Evolutionary conservation across 2,113 vertebrate species (phyloP).

Genomic region (Pseudois nayaur): DNA sequence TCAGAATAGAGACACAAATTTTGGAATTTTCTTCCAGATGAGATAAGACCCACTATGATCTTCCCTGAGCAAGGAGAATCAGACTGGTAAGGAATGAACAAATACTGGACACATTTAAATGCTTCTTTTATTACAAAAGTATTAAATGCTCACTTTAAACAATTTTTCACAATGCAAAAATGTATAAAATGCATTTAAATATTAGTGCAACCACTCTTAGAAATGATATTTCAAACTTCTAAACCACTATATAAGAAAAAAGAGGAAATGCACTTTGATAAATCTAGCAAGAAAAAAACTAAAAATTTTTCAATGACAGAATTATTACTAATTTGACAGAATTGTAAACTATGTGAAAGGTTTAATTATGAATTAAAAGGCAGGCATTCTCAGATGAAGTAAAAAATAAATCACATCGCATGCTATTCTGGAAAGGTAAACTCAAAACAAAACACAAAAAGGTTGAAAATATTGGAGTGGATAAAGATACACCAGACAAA

Average conservation of each 20-base stretch:
- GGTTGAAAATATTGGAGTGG: not conserved
- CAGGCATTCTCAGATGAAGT: not conserved
- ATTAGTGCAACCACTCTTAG: not conserved
- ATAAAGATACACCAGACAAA: not conserved
- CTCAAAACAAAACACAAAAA: not conserved
- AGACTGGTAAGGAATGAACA: not conserved
- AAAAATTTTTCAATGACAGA: not conserved
- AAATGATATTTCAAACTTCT: slow-evolving; percentile 8
- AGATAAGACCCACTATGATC: not conserved
- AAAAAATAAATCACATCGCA: not conserved
- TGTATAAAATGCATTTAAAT: not conserved
- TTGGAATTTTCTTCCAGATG: not conserved
- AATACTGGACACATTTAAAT: not conserved
- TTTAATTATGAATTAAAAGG: slow-evolving; percentile 1
- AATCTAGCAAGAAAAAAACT: not conserved
- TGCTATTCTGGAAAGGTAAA: slow-evolving; percentile 13
- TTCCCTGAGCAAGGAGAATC: not conserved
- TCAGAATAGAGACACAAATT: not conserved
- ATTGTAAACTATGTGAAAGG: not conserved
- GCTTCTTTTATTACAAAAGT: slow-evolving; percentile 30
- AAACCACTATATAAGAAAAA: slow-evolving; percentile 6
- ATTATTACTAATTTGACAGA: not conserved
- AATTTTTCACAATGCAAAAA: not conserved
- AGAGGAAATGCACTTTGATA: not conserved
- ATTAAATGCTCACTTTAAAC: not conserved